Conservation (phyloP, 1,140 invertebrate genomes). For the Bombus terrestris region DNA sequence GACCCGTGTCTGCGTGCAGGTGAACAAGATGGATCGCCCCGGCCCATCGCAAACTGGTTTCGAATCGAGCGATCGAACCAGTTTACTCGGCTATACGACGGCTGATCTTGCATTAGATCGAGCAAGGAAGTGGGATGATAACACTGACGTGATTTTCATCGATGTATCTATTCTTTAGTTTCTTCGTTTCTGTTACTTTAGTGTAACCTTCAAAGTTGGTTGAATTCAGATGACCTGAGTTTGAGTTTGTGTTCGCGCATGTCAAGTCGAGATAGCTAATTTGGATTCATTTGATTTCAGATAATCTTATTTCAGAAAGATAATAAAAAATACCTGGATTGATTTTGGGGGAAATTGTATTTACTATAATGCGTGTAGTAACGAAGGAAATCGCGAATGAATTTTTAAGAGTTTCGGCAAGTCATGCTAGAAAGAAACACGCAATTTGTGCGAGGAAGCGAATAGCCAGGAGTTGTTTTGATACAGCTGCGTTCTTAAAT, state of each 20-base stretch:
- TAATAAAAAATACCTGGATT: too few relatives aligned
- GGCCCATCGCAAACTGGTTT: constrained; percentile 61
- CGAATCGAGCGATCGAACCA: constrained; percentile 62
- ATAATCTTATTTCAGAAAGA: too few relatives aligned
- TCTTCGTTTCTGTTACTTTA: not conserved
- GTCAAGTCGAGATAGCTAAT: too few relatives aligned
- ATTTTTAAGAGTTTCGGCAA: not conserved
- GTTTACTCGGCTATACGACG: constrained; percentile 54
- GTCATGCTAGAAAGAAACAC: too few relatives aligned
- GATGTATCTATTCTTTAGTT: not conserved
- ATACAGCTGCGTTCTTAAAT: too few relatives aligned
- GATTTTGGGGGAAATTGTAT: too few relatives aligned
- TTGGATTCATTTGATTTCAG: too few relatives aligned
- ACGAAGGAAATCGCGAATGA: not conserved
- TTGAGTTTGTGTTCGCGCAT: not conserved
- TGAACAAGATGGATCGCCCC: constrained; percentile 57
- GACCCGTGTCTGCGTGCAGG: constrained; percentile 21
- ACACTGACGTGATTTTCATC: constrained; percentile 37
- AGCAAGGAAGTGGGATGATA: constrained; percentile 50
- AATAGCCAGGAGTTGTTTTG: too few relatives aligned
- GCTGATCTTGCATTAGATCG: constrained; percentile 35
- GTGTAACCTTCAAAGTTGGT: not conserved
- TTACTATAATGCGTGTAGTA: too few relatives aligned
- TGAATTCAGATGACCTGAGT: not conserved
- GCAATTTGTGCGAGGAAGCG: too few relatives aligned